Evolutionary conservation across 2,797 vertebrate genomes (phyloP), one percentile per base, ranked within the genome.

Genomic region (Squalus acanthias): DNA sequence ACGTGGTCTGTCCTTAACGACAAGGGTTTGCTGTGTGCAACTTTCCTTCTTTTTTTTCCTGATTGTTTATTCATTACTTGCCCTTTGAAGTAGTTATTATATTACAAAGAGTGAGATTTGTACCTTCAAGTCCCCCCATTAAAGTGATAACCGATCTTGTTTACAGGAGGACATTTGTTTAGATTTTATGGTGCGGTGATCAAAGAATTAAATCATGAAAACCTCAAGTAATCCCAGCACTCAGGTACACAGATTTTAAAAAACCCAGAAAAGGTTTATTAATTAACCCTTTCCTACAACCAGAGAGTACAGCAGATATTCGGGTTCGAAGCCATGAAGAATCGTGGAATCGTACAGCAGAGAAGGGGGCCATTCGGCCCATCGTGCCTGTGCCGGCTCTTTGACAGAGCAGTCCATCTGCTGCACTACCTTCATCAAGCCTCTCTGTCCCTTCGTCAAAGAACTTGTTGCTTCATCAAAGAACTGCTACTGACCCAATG

Each of bases 91-190:
- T 93, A 20, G 63, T 69, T 93, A 93, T 93, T 93, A 69, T 24
- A 29, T 93, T 69, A 93, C 91, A 93, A 69, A 46, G 91, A 93
- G n/a, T 67, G 63, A 69, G 63, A 69, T n/a, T 39, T 67, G 20
- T 69, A n/a, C 91, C n/a, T 46, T 69, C 63, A 69, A 67, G 33
- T 46, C 63, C 1, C 39, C 79, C 63, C n/a, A 46, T 69, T 93
- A 93, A 39, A 93, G 63, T 69, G 91, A 69, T 93, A 93, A 69
- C 65, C n/a, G 46, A 93, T 93, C 91, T 69, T 93, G 91, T 93
- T 93, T 93, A 67, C n/a, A 93, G 79, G n/a, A 39, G 39, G 79
- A 46, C 63, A 69, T 93, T 93, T 67, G 91, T 93, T 93, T 65
- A 46, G 91, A 69, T 69, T 93, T 93, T n/a, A 93, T 24, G 63